Conservation (phyloP, 2,888 invertebrate species). For the Diogma glabrata region DNA sequence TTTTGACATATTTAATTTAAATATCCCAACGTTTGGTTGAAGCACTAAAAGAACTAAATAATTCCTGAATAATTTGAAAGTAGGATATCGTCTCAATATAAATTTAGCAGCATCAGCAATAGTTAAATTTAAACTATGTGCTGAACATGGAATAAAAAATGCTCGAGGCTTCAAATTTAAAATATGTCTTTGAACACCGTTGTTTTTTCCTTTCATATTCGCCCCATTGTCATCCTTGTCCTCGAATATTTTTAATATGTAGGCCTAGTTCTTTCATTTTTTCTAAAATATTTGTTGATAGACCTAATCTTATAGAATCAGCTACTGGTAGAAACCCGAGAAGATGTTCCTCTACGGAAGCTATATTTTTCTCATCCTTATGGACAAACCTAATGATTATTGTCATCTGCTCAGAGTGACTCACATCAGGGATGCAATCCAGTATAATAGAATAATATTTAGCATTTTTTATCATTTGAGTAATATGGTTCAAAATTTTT, state of each 20-base stretch:
- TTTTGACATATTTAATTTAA: too few species aligned
- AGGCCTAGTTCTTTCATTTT: too few species aligned
- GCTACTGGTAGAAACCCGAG: neutral
- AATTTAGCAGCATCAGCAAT: neutral
- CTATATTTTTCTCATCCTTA: neutral
- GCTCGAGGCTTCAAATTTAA: neutral
- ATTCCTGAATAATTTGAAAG: neutral
- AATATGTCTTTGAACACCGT: neutral
- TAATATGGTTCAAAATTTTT: too few species aligned
- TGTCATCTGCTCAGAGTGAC: neutral
- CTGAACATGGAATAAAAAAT: constrained; percentile 1
- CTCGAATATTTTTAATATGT: too few species aligned
- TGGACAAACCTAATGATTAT: neutral
- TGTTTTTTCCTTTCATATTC: too few species aligned
- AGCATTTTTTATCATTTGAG: neutral
- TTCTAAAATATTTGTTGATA: too few species aligned
- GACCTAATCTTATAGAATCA: neutral
- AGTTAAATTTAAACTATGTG: constrained; percentile 3
- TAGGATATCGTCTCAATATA: too few species aligned
- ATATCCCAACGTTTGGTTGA: too few species aligned
- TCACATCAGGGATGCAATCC: neutral
- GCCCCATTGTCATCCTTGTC: too few species aligned
- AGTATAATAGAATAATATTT: neutral
- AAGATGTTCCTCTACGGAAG: neutral
- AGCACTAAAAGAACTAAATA: neutral